Conservation (phyloP, 2,888 invertebrate species). For the Capitulum mitella region DNA sequence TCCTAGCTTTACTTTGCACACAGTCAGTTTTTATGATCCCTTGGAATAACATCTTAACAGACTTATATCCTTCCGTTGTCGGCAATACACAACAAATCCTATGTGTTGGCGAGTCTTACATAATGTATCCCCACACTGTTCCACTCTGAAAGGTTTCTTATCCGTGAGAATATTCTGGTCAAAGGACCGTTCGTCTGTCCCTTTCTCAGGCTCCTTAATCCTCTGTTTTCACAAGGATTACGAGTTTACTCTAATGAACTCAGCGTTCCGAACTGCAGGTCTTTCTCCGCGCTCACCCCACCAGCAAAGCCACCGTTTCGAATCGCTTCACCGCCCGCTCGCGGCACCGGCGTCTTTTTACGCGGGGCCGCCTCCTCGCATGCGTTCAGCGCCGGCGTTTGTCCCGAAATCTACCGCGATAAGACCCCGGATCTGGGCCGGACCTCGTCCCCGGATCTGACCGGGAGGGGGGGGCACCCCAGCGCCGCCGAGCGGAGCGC, state of each 20-base stretch:
- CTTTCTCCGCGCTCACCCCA: not conserved
- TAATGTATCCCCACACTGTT: no score
- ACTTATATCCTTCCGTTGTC: no score
- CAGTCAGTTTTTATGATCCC: no score
- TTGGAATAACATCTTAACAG: no score
- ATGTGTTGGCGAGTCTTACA: no score
- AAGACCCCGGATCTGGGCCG: not conserved
- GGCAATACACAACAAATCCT: no score
- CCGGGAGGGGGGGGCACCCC: no score
- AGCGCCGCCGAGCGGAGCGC: not conserved
- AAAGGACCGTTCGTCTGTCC: no score
- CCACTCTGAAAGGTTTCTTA: no score
- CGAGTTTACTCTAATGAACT: not conserved
- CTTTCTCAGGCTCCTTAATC: not conserved
- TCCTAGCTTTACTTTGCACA: no score
- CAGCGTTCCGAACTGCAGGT: no score
- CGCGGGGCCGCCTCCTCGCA: not conserved
- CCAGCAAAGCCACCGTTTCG: not conserved
- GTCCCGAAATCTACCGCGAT: not conserved
- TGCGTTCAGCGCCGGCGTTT: not conserved
- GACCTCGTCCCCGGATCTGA: not conserved
- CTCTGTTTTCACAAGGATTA: not conserved
- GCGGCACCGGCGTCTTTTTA: not conserved
- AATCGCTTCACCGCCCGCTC: not conserved
- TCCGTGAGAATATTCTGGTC: no score